Conservation (phyloP, 2,113 vertebrate species). For the Marmota flaviventris region DNA sequence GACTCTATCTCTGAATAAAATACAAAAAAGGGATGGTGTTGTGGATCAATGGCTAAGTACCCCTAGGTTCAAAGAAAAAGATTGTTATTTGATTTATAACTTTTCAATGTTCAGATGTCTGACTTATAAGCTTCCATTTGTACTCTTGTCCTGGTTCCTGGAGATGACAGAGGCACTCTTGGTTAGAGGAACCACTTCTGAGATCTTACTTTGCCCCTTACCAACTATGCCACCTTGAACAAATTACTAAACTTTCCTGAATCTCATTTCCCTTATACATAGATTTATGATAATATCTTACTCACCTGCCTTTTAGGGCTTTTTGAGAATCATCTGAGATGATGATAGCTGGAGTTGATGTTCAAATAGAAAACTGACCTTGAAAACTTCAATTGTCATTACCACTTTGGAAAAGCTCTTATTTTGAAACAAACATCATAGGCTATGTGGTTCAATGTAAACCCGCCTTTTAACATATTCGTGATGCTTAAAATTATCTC, state of each 20-base stretch:
- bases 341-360: not conserved
- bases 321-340: not conserved
- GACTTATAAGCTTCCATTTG: not conserved
- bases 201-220: not conserved
- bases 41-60: too few relatives aligned
- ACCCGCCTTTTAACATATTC: not conserved
- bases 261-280: not conserved
- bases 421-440: not conserved
- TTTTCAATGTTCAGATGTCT: not conserved
- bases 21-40: too few relatives aligned
- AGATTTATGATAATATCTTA: not conserved
- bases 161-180: not conserved
- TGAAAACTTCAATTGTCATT: slow-evolving; percentile 3
- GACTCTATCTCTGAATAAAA: too few relatives aligned
- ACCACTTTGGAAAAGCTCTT: not conserved
- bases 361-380: not conserved
- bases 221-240: not conserved
- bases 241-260: not conserved
- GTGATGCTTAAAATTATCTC: not conserved
- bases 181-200: not conserved
- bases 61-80: too few relatives aligned
- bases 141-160: not conserved
- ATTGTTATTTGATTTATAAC: not conserved
- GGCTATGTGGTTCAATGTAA: not conserved
- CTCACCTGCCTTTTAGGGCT: too few relatives aligned